Conservation (phyloP, 2,888 invertebrate genomes). For the Cylindroiulus punctatus region DNA sequence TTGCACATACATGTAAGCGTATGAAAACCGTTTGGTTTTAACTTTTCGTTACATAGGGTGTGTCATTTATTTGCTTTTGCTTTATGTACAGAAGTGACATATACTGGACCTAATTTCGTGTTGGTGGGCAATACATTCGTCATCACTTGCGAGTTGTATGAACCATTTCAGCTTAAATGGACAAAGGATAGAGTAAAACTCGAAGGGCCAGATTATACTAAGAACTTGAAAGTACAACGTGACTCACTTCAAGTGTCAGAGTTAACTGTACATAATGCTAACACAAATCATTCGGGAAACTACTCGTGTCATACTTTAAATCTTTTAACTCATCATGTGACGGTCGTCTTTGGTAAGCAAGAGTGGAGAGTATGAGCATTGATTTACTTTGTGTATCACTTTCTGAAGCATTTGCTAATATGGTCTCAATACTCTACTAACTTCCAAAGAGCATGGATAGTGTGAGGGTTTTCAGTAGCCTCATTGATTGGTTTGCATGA, state of each 20-base stretch:
- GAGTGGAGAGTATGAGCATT: neutral
- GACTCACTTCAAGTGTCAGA: neutral
- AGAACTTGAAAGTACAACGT: neutral
- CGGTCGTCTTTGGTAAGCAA: slow-evolving; percentile 54
- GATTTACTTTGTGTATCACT: neutral
- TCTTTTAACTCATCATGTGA: slow-evolving; percentile 22
- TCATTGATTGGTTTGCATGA: no score
- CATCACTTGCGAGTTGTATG: slow-evolving; percentile 40
- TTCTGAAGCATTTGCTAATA: neutral
- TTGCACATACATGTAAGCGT: neutral
- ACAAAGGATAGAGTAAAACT: slow-evolving; percentile 51
- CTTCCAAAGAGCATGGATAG: neutral
- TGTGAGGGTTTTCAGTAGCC: no score
- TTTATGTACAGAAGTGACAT: slow-evolving; percentile 43
- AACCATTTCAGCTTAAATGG: slow-evolving; percentile 43
- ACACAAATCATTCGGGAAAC: slow-evolving; percentile 51
- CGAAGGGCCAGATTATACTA: slow-evolving; percentile 6
- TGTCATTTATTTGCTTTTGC: neutral
- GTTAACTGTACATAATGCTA: slow-evolving; percentile 51
- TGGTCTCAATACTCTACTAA: neutral
- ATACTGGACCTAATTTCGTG: slow-evolving; percentile 49
- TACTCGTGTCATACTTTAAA: slow-evolving; percentile 44
- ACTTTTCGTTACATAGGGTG: neutral
- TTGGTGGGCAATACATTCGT: neutral
- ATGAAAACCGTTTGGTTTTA: neutral